Evolutionary conservation across 2,888 invertebrate species (phyloP), one percentile per base, ranked within the genome.

Genomic region (Craniophora ligustri): DNA sequence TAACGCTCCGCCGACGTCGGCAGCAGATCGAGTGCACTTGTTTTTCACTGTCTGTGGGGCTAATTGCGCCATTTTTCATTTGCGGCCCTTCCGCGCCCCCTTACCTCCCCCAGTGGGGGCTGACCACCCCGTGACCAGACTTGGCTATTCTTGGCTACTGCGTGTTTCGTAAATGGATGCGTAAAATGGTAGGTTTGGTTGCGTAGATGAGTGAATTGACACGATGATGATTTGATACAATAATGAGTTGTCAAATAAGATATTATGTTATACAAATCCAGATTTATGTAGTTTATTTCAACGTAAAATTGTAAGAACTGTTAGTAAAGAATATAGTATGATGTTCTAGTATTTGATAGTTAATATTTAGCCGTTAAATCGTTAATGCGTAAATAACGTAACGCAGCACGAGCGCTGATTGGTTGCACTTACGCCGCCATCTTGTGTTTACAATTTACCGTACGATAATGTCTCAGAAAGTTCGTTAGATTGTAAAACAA

Each of bases 1-100:
- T 71, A 72, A 62, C 73, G 78, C 71, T 74, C 67, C 69, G 73
- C 44, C 75, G 75, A 69, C 65, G 79, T 74, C 82, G 78, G 82
- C 75, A 74, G 78, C 81, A 90, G 91, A 91, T 90, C 84, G 89
- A 91, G 89, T 89, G 89, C 89, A 89, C 91, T 91, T 90, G 91
- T 93, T 91, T 91, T 91, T 93, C 92, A 92, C 92, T 92, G 92
- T 92, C 92, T 88, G 87, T 79, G 86, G 81, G 85, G 87, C 92
- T 92, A 93, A 92, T 92, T 91, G 91, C 88, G 85, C 90, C 86
- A 92, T 92, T 92, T 91, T 89, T 93, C 92, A 92, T 88, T 84
- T 84, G 82, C 84, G 82, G 79, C 84, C 85, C 85, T 75, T 76
- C 81, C 79, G 71, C 65, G 67, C 79, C 67, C 67, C 71, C 56